Evolutionary conservation across 2,888 invertebrate genomes (phyloP).

Genomic region (Diarsia rubi): DNA sequence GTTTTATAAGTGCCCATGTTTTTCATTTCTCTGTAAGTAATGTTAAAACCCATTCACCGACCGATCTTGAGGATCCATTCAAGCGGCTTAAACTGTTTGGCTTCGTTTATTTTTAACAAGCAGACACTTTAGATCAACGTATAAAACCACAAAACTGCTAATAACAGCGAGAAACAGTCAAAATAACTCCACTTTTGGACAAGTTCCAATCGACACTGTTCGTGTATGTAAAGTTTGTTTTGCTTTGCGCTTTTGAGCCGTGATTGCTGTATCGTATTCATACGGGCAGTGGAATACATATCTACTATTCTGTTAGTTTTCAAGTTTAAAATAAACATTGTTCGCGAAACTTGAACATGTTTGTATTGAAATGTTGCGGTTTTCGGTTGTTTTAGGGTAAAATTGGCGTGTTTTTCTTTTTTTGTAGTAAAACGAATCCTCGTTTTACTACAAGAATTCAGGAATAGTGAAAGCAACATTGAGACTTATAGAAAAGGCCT

Average conservation of each 20-base stretch:
- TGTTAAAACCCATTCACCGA: rapidly evolving
- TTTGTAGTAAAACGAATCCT: background rate
- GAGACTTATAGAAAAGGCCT: too few species aligned
- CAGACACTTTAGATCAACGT: background rate
- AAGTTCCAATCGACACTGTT: conserved; percentile 66
- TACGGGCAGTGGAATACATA: conserved; percentile 22
- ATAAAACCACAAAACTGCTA: conserved; percentile 58
- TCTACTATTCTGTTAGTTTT: conserved; percentile 28
- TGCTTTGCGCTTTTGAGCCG: conserved; percentile 50
- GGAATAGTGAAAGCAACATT: background rate
- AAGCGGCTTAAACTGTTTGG: background rate
- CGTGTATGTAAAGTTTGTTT: conserved; percentile 54
- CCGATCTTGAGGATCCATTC: background rate
- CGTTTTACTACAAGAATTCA: too few species aligned
- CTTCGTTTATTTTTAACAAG: background rate
- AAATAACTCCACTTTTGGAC: conserved; percentile 69
- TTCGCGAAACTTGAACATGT: conserved; percentile 1
- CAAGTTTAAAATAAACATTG: conserved; percentile 44
- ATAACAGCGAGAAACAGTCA: conserved; percentile 69
- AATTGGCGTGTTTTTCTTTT: background rate
- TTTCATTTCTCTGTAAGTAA: background rate
- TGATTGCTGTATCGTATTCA: conserved; percentile 42
- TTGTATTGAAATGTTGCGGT: background rate
- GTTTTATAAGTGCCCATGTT: too few species aligned
- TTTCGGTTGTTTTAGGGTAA: background rate